These are phyloP conservation scores for Tiliacea aurago DNA, from an alignment of 2,888 invertebrate species.

Conservation along the genomic window DNA sequence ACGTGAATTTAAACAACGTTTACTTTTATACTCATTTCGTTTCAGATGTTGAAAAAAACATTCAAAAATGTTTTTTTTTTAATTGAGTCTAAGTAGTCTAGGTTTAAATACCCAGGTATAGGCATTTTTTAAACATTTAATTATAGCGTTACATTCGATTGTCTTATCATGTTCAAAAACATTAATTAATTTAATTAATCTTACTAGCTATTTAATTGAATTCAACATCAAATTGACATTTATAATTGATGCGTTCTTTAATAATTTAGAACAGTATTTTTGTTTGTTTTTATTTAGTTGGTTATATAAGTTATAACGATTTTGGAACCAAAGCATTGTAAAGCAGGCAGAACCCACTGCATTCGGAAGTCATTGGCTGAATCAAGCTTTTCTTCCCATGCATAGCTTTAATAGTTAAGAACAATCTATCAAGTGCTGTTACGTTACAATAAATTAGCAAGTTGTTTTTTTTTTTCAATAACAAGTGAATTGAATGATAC, in stretches of 20 bases:
- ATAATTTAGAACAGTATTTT: conserved; percentile 42
- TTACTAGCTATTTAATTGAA: conserved; percentile 67
- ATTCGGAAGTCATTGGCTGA: neutral
- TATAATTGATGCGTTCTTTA: conserved; percentile 80
- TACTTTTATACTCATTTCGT: conserved; percentile 11
- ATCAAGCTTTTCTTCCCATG: neutral
- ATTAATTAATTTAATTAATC: conserved; percentile 33
- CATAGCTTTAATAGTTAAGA: neutral
- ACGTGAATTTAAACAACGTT: conserved; percentile 22
- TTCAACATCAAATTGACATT: conserved; percentile 82
- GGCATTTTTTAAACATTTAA: conserved; percentile 4
- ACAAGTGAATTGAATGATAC: conserved; percentile 7
- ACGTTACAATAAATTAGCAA: neutral
- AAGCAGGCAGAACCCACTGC: neutral
- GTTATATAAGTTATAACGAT: neutral
- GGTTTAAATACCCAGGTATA: conserved; percentile 13
- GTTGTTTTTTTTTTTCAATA: neutral
- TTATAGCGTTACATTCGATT: conserved; percentile 17
- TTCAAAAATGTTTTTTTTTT: conserved; percentile 1
- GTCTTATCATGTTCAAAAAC: conserved; percentile 23
- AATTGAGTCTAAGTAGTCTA: conserved; percentile 16
- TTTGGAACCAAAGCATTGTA: neutral
- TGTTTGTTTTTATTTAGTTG: conserved; percentile 12
- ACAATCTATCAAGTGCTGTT: neutral
- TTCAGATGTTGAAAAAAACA: conserved; percentile 27